Conservation (phyloP, 2,797 vertebrate species). For the Prunella strophiata region DNA sequence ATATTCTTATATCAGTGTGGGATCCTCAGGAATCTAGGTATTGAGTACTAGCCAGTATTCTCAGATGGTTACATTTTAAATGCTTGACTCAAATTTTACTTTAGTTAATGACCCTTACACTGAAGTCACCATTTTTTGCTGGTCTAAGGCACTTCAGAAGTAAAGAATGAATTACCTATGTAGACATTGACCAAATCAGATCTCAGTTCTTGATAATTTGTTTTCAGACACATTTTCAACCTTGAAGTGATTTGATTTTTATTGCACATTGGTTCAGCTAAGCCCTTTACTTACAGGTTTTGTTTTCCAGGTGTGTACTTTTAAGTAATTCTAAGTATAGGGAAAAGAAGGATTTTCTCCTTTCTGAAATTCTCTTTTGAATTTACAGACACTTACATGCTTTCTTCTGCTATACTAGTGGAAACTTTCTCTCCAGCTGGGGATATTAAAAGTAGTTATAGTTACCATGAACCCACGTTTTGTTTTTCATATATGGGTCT, state of each 20-base stretch:
- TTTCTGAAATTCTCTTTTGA: background rate
- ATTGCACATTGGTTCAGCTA: background rate
- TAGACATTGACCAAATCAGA: background rate
- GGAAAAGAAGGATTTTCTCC: background rate
- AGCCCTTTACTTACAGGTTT: background rate
- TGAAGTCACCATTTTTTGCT: background rate
- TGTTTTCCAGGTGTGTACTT: background rate
- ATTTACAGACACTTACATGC: background rate
- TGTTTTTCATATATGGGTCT: constrained; percentile 26
- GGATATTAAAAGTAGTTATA: constrained; percentile 35
- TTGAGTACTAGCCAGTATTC: background rate
- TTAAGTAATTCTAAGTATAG: background rate
- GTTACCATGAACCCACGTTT: background rate
- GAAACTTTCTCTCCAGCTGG: constrained; percentile 10
- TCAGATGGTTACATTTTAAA: background rate
- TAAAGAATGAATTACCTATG: background rate
- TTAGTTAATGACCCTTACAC: background rate
- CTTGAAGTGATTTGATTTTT: background rate
- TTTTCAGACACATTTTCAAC: background rate
- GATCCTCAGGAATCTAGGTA: background rate
- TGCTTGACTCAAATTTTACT: background rate
- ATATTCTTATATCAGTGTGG: background rate
- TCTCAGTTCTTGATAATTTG: background rate
- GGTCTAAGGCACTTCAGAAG: background rate
- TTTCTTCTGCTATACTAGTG: background rate